Evolutionary conservation across 64 coral and sea anemone genomes (phyloP).

Genomic region (Montipora sp.): DNA sequence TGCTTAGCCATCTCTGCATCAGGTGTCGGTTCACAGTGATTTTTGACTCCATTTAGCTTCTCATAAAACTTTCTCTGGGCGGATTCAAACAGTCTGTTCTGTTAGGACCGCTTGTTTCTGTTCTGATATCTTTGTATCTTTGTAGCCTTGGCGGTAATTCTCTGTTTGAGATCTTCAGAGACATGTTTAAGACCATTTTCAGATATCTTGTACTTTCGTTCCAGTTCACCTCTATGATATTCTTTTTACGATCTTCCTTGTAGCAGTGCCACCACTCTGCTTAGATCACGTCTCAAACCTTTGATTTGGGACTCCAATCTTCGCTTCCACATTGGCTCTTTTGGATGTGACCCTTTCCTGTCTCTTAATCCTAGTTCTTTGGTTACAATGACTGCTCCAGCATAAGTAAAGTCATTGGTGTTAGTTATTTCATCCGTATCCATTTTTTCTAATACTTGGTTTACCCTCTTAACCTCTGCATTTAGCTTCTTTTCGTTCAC

Average conservation of each 20-base stretch:
- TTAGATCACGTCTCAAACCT: too few species aligned
- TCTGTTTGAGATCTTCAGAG: constrained; percentile 37
- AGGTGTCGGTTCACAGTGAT: constrained; percentile 32
- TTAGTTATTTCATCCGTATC: too few species aligned
- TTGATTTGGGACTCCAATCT: too few species aligned
- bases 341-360: too few species aligned
- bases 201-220: constrained; percentile 57
- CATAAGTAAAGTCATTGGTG: too few species aligned
- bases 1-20: constrained; percentile 39
- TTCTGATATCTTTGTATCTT: constrained; percentile 50
- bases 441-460: too few species aligned
- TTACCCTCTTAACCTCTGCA: too few species aligned
- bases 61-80: constrained; percentile 42
- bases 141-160: constrained; percentile 24
- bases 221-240: constrained; percentile 16
- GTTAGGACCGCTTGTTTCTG: constrained; percentile 54
- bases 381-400: too few species aligned
- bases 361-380: too few species aligned
- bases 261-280: neutral
- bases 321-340: too few species aligned
- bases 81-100: constrained; percentile 53
- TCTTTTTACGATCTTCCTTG: constrained; percentile 35
- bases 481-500: too few species aligned
- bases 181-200: constrained; percentile 38
- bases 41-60: constrained; percentile 27